Base-by-base conservation (phyloP, 2,113 vertebrate genomes). In the Salvelinus sp. region DNA sequence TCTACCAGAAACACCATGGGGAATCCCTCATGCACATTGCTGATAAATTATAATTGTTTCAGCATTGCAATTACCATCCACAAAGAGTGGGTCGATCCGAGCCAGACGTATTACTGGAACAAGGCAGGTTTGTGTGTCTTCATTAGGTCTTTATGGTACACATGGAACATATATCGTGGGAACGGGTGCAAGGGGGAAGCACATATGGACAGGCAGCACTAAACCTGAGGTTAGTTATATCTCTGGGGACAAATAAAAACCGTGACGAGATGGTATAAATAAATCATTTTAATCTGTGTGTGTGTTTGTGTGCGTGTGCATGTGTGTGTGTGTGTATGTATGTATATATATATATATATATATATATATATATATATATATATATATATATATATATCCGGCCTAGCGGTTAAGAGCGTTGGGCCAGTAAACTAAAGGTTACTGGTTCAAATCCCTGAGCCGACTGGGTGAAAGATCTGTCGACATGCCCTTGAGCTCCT, bases 101-200 rank as follows among this genome's bases (percentile, higher is more conserved):
- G 84, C 76, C 81, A 72, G 76, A 13, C 47, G 2, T 10, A 2
- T n/a, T 13, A 25, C 79, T 20, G 58, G 58, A 82, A 88, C 89
- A 87, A 84, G 77, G 79, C 75, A 38, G 0, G 72, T 79, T n/a
- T 84, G 76, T 85, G 85, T 80, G 38, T 88, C 71, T 73, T 81
- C 72, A 82, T 83, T 72, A 75, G 69, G 69, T 67, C 76, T 82
- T 84, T 76, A 83, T 44, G 72, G 73, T 72, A 69, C 82, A 87
- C 73, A 74, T 86, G 86, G 85, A 83, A 83, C 62, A 58, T 62
- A 70, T 81, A 74, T 75, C 4, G 28, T 80, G 78, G n/a, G 76
- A 84, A 79, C 18, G 10, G 30, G 74, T 16, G 48, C 1, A 68
- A 78, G 13, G 74, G 38, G 75, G n/a, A n/a, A 75, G 69, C 73